A percentile compares a stretch with the other conserved stretches of the same genome.
Conservation (phyloP, 2,888 invertebrate species). For the Cephus rjabovi region DNA sequence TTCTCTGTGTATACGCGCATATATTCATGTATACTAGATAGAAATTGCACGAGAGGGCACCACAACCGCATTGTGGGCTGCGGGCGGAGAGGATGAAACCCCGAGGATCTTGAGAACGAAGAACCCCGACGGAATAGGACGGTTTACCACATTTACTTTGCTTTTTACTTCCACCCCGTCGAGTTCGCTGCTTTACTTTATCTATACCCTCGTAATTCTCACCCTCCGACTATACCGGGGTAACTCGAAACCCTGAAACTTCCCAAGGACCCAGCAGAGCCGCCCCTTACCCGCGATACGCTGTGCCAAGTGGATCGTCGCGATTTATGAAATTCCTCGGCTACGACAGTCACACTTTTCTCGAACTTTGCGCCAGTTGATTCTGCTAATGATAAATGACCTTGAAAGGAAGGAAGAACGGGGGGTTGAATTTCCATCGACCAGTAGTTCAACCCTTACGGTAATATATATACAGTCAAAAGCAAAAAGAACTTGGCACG, state of each 20-base stretch:
- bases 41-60: no score
- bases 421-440: background rate
- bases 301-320: background rate
- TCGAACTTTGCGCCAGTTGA: background rate
- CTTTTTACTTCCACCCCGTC: slow-evolving; percentile 5
- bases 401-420: background rate
- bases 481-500: background rate
- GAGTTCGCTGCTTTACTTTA: background rate
- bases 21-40: no score
- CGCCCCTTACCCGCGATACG: background rate
- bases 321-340: background rate
- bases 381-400: background rate
- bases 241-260: background rate
- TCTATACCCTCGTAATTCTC: background rate
- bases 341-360: background rate
- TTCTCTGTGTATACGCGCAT: no score
- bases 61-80: background rate
- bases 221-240: background rate
- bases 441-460: background rate
- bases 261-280: background rate
- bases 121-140: background rate
- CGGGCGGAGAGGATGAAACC: background rate
- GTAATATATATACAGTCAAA: background rate
- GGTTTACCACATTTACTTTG: background rate
- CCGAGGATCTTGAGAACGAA: background rate